phyloP scores from a whole-genome alignment of 2,888 invertebrate genomes.

The Eubasilissa splendida region DNA sequence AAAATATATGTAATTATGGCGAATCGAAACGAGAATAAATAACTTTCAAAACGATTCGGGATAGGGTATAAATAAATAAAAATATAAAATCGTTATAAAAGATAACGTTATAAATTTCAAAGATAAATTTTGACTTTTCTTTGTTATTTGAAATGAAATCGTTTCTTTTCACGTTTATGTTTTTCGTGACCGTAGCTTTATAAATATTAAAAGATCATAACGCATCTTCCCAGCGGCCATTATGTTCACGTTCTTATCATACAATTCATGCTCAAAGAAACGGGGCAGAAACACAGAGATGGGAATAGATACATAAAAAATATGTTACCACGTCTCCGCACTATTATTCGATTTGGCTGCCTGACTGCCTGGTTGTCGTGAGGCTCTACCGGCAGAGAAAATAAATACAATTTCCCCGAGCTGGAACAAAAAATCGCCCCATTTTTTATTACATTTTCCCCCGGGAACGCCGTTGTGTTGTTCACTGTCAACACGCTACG shows the following conservation, averaged over 20 bases:
- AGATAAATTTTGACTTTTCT: no score
- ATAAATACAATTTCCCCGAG: slow-evolving; percentile 21
- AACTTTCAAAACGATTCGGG: no score
- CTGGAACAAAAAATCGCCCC: neutral
- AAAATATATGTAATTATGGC: no score
- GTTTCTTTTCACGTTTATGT: neutral
- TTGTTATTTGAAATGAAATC: no score
- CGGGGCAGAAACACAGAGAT: neutral
- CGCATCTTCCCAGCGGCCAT: neutral
- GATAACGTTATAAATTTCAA: no score
- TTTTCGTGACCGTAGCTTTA: neutral
- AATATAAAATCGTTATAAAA: no score
- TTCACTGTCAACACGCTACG: neutral
- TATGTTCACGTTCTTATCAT: slow-evolving; percentile 9
- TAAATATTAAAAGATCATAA: slow-evolving; percentile 10
- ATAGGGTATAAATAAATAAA: no score
- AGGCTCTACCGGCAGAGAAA: neutral
- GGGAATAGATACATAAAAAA: slow-evolving; percentile 9
- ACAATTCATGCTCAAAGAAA: neutral
- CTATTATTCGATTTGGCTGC: slow-evolving; percentile 16
- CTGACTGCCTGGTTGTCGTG: neutral
- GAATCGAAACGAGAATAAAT: no score
- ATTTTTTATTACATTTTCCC: slow-evolving; percentile 25
- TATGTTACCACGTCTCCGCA: neutral
- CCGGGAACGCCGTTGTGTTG: neutral